Evolutionary conservation across 2,113 vertebrate genomes (phyloP).

Genomic region (Mobula birostris): DNA sequence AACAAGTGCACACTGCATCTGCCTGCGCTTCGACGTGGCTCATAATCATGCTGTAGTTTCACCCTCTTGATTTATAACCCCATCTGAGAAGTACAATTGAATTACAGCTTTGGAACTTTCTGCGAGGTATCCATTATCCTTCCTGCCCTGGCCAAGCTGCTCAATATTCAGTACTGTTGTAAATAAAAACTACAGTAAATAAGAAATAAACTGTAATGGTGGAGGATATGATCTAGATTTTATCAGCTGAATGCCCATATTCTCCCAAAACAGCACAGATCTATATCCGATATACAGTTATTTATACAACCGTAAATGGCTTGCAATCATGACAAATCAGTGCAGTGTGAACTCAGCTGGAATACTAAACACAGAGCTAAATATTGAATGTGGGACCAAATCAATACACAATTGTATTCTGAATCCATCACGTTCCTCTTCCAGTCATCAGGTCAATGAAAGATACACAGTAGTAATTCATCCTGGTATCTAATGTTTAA

Average conservation of each 20-base stretch:
- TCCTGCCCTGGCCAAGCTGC: not conserved
- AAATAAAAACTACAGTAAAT: not conserved
- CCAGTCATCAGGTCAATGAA: too few relatives aligned
- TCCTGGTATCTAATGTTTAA: not conserved
- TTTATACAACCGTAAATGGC: not conserved
- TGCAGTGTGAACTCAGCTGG: not conserved
- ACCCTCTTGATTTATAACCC: slow-evolving; percentile 13
- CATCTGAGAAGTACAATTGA: not conserved
- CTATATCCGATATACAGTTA: not conserved
- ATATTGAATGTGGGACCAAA: not conserved
- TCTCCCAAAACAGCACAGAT: not conserved
- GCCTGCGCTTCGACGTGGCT: not conserved
- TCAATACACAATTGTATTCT: not conserved
- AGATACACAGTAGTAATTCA: not conserved
- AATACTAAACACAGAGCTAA: not conserved
- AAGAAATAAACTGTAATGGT: not conserved
- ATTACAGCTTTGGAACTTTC: not conserved
- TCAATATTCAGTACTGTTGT: not conserved
- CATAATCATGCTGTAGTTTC: not conserved
- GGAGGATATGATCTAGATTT: not conserved
- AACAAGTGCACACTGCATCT: not conserved
- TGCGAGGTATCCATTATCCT: slow-evolving; percentile 6
- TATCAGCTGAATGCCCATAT: not conserved
- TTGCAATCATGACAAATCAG: not conserved
- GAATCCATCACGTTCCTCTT: not conserved